phyloP scores from a whole-genome alignment of 2,113 vertebrate genomes.

The Marmota flaviventris region DNA sequence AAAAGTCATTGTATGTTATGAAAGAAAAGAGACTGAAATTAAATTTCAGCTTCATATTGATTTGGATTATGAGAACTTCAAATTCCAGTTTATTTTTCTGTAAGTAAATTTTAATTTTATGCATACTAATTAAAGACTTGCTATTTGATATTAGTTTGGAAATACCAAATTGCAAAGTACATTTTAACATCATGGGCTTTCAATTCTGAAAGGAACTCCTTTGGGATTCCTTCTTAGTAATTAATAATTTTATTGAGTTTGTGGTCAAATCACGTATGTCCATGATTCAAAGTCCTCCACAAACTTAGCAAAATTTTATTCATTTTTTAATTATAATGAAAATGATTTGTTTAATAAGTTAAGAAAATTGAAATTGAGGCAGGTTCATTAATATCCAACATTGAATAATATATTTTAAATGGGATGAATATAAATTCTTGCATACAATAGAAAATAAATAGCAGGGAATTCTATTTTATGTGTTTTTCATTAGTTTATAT shows the following conservation, averaged over 20 bases:
- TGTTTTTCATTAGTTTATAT: slow-evolving; percentile 33
- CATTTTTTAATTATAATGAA: slow-evolving; percentile 51
- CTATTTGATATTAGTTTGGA: slow-evolving; percentile 69
- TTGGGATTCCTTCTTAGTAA: slow-evolving; percentile 27
- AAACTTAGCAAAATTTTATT: slow-evolving; percentile 60
- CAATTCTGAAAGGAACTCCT: slow-evolving; percentile 42
- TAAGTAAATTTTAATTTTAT: slow-evolving; percentile 79
- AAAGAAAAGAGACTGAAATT: slow-evolving; percentile 60
- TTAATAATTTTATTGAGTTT: slow-evolving; percentile 72
- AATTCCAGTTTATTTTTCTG: slow-evolving; percentile 74
- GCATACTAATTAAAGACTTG: slow-evolving; percentile 72
- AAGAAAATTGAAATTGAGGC: slow-evolving; percentile 50
- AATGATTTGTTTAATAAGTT: slow-evolving; percentile 59
- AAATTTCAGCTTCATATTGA: slow-evolving; percentile 58
- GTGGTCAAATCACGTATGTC: slow-evolving; percentile 59
- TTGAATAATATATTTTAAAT: slow-evolving; percentile 53
- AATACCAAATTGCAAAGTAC: slow-evolving; percentile 62
- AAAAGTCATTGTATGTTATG: background rate
- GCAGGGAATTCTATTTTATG: slow-evolving; percentile 2
- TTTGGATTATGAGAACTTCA: slow-evolving; percentile 70
- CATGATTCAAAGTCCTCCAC: background rate
- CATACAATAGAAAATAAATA: background rate
- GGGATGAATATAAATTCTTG: background rate
- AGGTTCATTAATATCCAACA: slow-evolving; percentile 37
- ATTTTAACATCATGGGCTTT: slow-evolving; percentile 54